Evolutionary conservation across 2,797 vertebrate genomes (phyloP).

Genomic region (Danio aesculapii): DNA sequence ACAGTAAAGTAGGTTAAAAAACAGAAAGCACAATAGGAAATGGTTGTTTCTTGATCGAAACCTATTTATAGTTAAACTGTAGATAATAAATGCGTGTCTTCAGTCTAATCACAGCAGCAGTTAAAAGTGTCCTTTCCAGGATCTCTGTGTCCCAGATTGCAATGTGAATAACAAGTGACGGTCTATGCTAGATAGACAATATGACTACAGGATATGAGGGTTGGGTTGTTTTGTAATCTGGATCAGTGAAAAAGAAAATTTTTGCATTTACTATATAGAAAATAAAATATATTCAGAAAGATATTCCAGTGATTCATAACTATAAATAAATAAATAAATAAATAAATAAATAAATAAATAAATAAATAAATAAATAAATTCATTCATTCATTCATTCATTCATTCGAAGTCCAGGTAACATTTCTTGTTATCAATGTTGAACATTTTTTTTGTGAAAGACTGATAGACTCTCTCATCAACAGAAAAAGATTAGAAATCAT

Average conservation of each 20-base stretch:
- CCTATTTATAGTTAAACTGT: constrained; percentile 33
- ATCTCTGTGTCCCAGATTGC: not conserved
- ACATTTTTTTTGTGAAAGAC: not conserved
- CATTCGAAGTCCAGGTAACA: not conserved
- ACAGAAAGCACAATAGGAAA: not conserved
- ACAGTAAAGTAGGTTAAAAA: not conserved
- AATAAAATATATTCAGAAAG: no score
- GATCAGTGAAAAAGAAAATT: not conserved
- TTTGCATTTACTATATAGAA: not conserved
- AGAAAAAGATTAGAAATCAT: no score
- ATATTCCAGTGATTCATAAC: no score
- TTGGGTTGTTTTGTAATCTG: not conserved
- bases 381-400: not conserved
- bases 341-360: no score
- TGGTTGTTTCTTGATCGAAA: not conserved
- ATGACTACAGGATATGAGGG: not conserved
- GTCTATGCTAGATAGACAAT: not conserved
- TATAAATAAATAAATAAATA: no score
- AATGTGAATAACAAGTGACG: constrained; percentile 2
- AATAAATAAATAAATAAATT: no score
- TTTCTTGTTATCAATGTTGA: not conserved
- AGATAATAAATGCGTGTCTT: not conserved
- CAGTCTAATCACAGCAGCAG: not conserved
- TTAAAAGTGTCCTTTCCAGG: not conserved
- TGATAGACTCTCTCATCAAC: no score